Conservation (phyloP, 2,888 invertebrate genomes). For the Candidula unifasciata region DNA sequence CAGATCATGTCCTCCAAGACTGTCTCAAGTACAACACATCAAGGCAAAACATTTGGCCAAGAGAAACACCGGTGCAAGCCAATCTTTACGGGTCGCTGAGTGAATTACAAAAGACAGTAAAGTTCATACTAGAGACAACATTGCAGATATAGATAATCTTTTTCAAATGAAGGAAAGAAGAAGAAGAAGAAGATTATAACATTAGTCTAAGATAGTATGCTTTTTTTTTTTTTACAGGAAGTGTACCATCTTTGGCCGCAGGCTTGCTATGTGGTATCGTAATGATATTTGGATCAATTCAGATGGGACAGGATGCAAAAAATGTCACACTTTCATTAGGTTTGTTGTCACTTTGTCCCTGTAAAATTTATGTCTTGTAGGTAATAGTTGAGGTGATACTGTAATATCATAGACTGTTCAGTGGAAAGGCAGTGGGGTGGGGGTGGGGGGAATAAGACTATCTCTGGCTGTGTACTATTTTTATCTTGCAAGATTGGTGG, state of each 20-base stretch:
- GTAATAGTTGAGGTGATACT: no score
- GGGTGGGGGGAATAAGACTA: neutral
- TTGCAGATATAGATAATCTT: no score
- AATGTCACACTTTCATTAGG: constrained; percentile 71
- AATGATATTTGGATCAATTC: constrained; percentile 80
- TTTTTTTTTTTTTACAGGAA: constrained; percentile 81
- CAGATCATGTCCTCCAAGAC: no score
- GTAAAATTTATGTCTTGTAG: no score
- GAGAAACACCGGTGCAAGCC: no score
- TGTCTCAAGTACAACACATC: no score
- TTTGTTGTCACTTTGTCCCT: constrained; percentile 55
- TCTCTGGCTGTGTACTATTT: neutral
- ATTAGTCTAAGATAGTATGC: no score
- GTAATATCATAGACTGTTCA: no score
- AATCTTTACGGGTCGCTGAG: no score
- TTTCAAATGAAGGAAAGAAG: neutral
- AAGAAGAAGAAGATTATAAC: neutral
- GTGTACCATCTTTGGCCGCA: constrained; percentile 91
- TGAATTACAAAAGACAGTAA: no score
- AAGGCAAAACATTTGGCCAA: no score
- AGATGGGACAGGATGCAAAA: constrained; percentile 71
- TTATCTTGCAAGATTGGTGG: neutral
- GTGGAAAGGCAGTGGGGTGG: neutral
- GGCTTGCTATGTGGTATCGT: constrained; percentile 92
- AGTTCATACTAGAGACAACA: no score